Evolutionary conservation across 2,113 vertebrate genomes (phyloP), one percentile per base, ranked within the genome.

Genomic region (Felis chaus): DNA sequence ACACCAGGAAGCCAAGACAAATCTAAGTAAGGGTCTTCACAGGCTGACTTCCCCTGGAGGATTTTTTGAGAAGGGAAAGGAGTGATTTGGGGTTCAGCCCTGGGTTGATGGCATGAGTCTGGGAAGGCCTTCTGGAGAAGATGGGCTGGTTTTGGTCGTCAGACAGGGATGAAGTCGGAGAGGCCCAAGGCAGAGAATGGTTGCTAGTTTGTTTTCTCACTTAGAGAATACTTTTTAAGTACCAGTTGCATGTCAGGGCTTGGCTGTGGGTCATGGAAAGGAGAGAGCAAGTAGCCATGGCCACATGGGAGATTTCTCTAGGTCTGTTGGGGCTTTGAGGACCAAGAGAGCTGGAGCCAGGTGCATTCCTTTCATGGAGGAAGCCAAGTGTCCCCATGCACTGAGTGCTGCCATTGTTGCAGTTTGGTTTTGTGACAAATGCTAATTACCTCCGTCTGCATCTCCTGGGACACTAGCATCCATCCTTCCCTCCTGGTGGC

Each of bases 121-220:
- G 8, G 68, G 36, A 82, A 96, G 68, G n/a, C 50, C 19, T 95
- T 78, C 36, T 89, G n/a, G 83, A 92, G 73, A 74, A 96, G 63
- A 55, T 53, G 36, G 33, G 0, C 39, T 74, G 41, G 12, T 91
- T 93, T 73, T 15, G 39, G 21, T 45, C 29, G 25, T 93, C 66
- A 18, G 36, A 83, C 9, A 16, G 48, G 14, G 10, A 23, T 93
- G 57, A 55, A 91, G n/a, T 61, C 78, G 13, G 68, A 55, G 19
- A 19, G n/a, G 21, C n/a, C 8, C 31, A 81, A 66, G 12, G 65
- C 50, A 65, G 94, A 69, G 36, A 74, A 0, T 33, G 36, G 23
- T 66, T 27, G 29, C 21, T 76, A 0, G 7, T 88, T 73, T 92
- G 66, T 74, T 93, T 80, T 76, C 63, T 97, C 18, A 29, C 31